phyloP scores from a whole-genome alignment of 2,797 vertebrate species.

The Halcyon chelicuti region DNA sequence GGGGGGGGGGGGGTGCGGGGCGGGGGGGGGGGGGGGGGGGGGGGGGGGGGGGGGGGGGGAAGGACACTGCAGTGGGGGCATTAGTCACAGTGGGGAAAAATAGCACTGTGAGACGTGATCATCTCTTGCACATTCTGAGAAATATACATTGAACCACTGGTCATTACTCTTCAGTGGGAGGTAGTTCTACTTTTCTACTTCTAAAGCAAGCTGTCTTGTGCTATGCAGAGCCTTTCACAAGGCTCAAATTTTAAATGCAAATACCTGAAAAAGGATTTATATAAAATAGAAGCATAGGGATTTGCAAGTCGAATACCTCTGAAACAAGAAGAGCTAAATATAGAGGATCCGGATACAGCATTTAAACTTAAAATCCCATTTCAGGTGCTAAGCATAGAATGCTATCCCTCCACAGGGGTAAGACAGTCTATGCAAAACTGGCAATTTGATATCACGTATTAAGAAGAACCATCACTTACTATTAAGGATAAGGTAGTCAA shows the following conservation, averaged over 20 bases:
- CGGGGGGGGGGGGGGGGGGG: no score
- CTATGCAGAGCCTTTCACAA: background rate
- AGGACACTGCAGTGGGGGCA: background rate
- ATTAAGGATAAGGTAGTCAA: background rate
- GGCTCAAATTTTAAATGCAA: slow-evolving; percentile 16
- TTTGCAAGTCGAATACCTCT: background rate
- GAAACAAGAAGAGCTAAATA: slow-evolving; percentile 16
- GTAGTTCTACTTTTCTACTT: background rate
- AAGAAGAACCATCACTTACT: background rate
- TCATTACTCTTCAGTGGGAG: background rate
- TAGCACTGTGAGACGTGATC: background rate
- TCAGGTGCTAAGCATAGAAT: background rate
- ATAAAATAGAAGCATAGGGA: background rate
- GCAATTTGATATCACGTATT: background rate
- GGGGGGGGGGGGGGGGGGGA: no score
- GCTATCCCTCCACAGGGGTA: background rate
- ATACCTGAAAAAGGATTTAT: background rate
- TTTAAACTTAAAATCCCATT: background rate
- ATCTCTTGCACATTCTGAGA: background rate
- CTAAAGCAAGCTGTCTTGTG: background rate
- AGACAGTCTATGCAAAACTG: background rate
- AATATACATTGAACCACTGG: background rate
- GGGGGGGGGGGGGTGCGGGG: no score
- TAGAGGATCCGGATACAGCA: background rate
- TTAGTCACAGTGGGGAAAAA: background rate